Base-by-base conservation (phyloP, 2,888 invertebrate species). In the Caenorhabditis wallacei region DNA sequence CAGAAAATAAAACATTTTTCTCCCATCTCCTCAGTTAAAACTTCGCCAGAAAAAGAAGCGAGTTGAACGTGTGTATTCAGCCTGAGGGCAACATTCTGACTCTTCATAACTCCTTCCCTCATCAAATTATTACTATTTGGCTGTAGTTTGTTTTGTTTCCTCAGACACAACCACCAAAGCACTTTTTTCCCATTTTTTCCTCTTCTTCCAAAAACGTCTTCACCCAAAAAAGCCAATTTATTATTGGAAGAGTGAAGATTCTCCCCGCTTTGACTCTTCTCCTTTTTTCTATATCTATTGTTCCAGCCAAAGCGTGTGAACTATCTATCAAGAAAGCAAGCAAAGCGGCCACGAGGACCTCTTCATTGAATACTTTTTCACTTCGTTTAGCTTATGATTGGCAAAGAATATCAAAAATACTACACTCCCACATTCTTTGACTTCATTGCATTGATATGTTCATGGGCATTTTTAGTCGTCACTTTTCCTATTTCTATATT, bases 401-500 rank as follows among this genome's bases (percentile, higher is more conserved):
- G 66, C 59, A 66, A 69, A 69, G 80, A 68, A 43, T 61, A 72
- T 72, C 71, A 54, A n/a, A 71, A 57, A 43, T 63, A 63, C 70
- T 61, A 79, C 64, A 46, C 64, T 18, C 82, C 82, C 18, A 66
- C 64, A 30, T 16, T 82, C 35, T 18, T 59, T 18, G 79, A 83
- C 24, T 59, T 75, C 40, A 26, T 72, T 24, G 79, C 79, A 11
- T 46, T 83, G 48, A 63, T 78, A 63, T 35, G 86, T 37, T 82
- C 89, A 1, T 89, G 89, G 84, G 26, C 89, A n/a, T 57, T 92
- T 40, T 84, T 92, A 64, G 51, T 92, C 26, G n/a, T 87, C 71
- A 92, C 92, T 16, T 86, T 92, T 35, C 92, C 92, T 7, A 71
- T 92, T 51, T 92, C 92, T 8, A 68, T 92, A 11, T 89, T 92